These are phyloP conservation scores for Sceliomorpha sp. DNA, from an alignment of 2,888 invertebrate species.

Conservation along the genomic window DNA sequence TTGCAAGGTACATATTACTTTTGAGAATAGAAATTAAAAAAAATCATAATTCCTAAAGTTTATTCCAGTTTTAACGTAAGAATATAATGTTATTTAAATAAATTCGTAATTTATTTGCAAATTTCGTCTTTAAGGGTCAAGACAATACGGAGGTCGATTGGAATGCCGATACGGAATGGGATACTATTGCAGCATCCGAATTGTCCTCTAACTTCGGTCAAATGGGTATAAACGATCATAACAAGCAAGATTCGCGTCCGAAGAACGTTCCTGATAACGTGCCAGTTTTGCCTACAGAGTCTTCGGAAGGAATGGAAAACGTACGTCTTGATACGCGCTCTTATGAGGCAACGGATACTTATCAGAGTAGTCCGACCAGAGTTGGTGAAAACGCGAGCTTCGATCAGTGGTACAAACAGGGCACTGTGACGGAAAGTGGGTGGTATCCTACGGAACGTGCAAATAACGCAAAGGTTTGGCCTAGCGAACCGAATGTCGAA, in stretches of 20 bases:
- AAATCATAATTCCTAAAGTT: no score
- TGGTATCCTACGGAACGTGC: no score
- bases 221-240: slow-evolving; percentile 62
- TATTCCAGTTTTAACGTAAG: no score
- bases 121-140: slow-evolving; percentile 38
- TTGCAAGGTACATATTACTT: slow-evolving; percentile 28
- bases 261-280: slow-evolving; percentile 42
- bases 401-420: slow-evolving; percentile 77
- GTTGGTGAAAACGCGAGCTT: slow-evolving; percentile 63
- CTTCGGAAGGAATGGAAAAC: slow-evolving; percentile 30
- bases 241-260: slow-evolving; percentile 42
- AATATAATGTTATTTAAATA: slow-evolving; percentile 5
- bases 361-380: slow-evolving; percentile 2
- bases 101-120: slow-evolving; percentile 20
- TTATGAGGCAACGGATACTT: slow-evolving; percentile 7
- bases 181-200: slow-evolving; percentile 58
- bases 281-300: slow-evolving; percentile 37
- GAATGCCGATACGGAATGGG: slow-evolving; percentile 62
- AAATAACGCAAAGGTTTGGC: no score
- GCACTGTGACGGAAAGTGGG: slow-evolving; percentile 42
- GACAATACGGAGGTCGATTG: slow-evolving; percentile 63
- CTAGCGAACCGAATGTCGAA: slow-evolving; percentile 70
- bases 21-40: no score
- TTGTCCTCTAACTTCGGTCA: slow-evolving; percentile 67
- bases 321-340: slow-evolving; percentile 8